Base-by-base conservation (phyloP, 2,113 vertebrate genomes). In the Acanthochromis polyacanthus region DNA sequence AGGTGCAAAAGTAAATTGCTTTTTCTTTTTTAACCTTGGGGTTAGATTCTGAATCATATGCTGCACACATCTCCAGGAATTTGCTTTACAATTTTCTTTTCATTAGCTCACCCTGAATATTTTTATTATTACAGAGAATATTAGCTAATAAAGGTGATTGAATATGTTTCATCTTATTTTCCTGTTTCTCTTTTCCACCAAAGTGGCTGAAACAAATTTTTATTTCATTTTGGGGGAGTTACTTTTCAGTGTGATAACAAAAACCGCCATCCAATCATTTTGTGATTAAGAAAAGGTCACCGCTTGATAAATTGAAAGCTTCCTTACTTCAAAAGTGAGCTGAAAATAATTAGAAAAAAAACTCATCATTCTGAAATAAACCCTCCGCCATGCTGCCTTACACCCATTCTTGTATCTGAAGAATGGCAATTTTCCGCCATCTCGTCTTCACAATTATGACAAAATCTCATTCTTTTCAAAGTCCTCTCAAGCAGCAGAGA, bases 271-370 rank as follows among this genome's bases (percentile, higher is more conserved):
- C 45, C 45, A 73, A 67, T 73, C n/a, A 59, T 73, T 80, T 43
- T 63, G 58, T 7, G 7, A 52, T 70, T 43, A 59, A 59, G 74
- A 63, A 86, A 83, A 83, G 83, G 53, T 73, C 60, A 81, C 22
- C 52, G 38, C 50, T 60, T 62, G 53, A 80, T 75, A 65, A 69
- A 75, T 45, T 64, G 22, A 68, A 61, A 16, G 45, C 60, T 62
- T 66, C 53, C 36, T 55, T 61, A 43, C 36, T 75, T 64, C 46
- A 56, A 50, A 80, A 64, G 51, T 51, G 23, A 78, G 38, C 28
- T 38, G 53, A 73, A 59, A 78, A 53, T 8, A 23, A 11, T 50
- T 57, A 58, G 9, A 43, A 43, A 12, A 43, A 43, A 43, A 15
- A 0, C 10, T 46, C 51, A n/a, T 32, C 43, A 22, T 63, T 38